These are phyloP conservation scores for Thumatha senex DNA, from an alignment of 2,888 invertebrate species.

Conservation along the genomic window DNA sequence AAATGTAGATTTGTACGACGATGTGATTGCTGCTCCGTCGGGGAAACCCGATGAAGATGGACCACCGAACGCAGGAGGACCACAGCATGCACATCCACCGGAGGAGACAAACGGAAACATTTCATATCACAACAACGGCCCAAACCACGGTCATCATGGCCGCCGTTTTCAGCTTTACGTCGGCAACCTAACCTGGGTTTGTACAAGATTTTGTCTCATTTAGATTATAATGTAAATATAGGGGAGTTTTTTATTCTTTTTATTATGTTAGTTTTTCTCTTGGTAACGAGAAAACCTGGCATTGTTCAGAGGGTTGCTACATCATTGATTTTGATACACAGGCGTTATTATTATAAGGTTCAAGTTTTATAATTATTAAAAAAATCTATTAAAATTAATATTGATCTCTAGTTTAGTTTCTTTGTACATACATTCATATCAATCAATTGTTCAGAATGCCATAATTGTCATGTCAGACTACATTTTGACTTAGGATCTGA, in stretches of 20 bases:
- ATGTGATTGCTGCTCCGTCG: conserved; percentile 93
- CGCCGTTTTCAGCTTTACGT: conserved; percentile 96
- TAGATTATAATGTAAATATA: conserved; percentile 72
- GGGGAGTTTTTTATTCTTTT: conserved; percentile 46
- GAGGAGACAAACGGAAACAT: conserved; percentile 88
- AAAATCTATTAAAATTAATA: not conserved
- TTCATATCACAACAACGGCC: conserved; percentile 89
- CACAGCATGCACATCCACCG: conserved; percentile 78
- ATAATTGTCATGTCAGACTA: not conserved
- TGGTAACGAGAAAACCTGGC: conserved; percentile 36
- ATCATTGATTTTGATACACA: conserved; percentile 35
- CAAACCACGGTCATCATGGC: conserved; percentile 89
- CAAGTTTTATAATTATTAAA: not conserved
- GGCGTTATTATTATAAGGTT: conserved; percentile 12
- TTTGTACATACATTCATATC: conserved; percentile 14
- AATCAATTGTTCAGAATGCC: conserved; percentile 2
- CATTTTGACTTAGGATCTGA: conserved; percentile 8
- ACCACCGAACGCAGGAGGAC: conserved; percentile 82
- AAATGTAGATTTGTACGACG: conserved; percentile 97
- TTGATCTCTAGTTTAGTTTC: not conserved
- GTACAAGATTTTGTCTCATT: conserved; percentile 74
- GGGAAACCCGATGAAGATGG: conserved; percentile 83
- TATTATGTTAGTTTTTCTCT: conserved; percentile 51
- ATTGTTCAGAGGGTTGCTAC: conserved; percentile 33
- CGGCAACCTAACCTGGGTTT: conserved; percentile 99